Evolutionary conservation across 1,140 invertebrate genomes (phyloP).

Genomic region (Aphaenogaster rudis): DNA sequence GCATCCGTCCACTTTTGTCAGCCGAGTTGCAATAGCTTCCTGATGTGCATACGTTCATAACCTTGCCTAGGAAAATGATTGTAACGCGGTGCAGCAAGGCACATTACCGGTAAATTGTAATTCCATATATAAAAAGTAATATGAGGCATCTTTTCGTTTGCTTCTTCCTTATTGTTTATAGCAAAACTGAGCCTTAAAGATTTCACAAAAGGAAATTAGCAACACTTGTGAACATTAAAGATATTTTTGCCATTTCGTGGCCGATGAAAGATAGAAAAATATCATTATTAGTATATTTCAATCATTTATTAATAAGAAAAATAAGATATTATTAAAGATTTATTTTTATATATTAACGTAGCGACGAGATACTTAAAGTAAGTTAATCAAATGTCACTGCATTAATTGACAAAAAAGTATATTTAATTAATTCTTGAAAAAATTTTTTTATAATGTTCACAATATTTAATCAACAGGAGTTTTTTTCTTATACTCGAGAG

Average conservation of each 20-base stretch:
- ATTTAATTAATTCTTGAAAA: not conserved
- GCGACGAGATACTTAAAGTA: not conserved
- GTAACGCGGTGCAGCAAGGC: not conserved
- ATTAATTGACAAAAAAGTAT: not conserved
- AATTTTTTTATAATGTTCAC: not conserved
- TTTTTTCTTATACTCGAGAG: not conserved
- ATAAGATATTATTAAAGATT: not conserved
- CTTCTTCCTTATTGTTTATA: not conserved
- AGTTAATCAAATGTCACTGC: not conserved
- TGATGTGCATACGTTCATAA: not conserved
- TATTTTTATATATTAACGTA: not conserved
- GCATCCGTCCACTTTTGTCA: slow-evolving; percentile 8
- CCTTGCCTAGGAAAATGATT: slow-evolving; percentile 15
- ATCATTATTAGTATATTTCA: not conserved
- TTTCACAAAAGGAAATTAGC: slow-evolving; percentile 7
- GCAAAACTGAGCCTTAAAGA: not conserved
- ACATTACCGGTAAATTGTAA: slow-evolving; percentile 18
- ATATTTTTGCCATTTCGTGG: not conserved
- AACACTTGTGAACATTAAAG: not conserved
- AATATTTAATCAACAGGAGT: not conserved
- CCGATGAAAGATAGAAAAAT: not conserved
- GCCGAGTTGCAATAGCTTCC: slow-evolving; percentile 3
- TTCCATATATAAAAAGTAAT: slow-evolving; percentile 19
- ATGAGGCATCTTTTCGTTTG: not conserved
- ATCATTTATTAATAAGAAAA: not conserved